Percentiles rank a stretch among this genome's conserved stretches.
These are phyloP conservation scores for Sminthopsis crassicaudata DNA, from an alignment of 2,113 vertebrate species.

Conservation along the genomic window DNA sequence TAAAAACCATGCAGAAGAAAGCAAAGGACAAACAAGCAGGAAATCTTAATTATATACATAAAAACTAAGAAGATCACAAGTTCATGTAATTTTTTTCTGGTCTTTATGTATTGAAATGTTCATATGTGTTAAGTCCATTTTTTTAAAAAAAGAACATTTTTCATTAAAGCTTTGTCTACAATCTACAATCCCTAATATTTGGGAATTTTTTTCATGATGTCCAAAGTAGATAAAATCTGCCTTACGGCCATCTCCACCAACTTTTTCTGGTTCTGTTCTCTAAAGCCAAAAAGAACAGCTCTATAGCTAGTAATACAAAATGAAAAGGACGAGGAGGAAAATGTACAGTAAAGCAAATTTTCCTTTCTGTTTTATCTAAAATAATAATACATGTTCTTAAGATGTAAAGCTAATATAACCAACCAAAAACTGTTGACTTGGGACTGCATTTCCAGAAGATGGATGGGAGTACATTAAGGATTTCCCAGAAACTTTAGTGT, in stretches of 20 bases:
- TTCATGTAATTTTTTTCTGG: no score
- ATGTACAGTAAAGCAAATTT: background rate
- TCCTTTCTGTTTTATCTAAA: background rate
- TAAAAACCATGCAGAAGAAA: background rate
- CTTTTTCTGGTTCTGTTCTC: background rate
- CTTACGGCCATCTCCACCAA: background rate
- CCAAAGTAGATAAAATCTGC: background rate
- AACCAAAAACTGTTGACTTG: background rate
- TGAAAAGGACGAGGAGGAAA: background rate
- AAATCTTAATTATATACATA: background rate
- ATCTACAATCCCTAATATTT: background rate
- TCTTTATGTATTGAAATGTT: no score
- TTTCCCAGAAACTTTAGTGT: background rate
- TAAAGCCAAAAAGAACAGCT: background rate
- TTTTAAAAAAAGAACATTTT: background rate
- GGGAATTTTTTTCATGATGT: background rate
- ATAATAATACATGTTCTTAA: background rate
- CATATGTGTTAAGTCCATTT: background rate
- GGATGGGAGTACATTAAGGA: background rate
- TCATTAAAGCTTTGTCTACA: constrained; percentile 9
- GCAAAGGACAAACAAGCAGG: background rate
- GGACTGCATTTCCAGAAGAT: background rate
- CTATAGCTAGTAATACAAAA: background rate
- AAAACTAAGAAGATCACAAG: background rate
- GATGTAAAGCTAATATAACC: no score